These are phyloP conservation scores for Tetragonisca angustula DNA, from an alignment of 2,888 invertebrate species.

Conservation along the genomic window DNA sequence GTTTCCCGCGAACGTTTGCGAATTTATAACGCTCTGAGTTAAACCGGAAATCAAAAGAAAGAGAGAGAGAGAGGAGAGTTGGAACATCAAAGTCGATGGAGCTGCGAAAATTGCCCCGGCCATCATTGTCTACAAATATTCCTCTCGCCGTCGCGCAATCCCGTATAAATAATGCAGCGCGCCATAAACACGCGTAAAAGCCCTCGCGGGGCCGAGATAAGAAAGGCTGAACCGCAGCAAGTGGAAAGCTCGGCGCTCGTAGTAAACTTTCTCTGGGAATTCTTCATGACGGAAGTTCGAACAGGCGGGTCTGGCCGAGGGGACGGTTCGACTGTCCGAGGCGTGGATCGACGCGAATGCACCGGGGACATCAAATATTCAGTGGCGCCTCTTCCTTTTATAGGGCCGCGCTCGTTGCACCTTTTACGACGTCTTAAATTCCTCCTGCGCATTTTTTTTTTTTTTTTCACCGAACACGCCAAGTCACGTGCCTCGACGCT, in stretches of 20 bases:
- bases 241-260: conserved; percentile 29
- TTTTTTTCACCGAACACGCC: conserved; percentile 48
- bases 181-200: conserved; percentile 8
- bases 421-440: conserved; percentile 61
- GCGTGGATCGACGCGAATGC: conserved; percentile 46
- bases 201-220: not conserved
- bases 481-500: conserved; percentile 58
- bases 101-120: not conserved
- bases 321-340: conserved; percentile 43
- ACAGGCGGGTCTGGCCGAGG: conserved; percentile 1
- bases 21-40: not conserved
- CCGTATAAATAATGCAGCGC: conserved; percentile 13
- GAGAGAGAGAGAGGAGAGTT: not conserved
- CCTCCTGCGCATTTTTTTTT: conserved; percentile 41
- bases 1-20: not conserved
- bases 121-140: not conserved
- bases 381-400: conserved; percentile 50
- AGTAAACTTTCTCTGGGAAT: conserved; percentile 39
- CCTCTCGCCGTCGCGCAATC: too few species aligned
- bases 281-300: conserved; percentile 29
- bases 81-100: not conserved
- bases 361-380: conserved; percentile 63
- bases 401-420: conserved; percentile 31
- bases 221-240: conserved; percentile 11
- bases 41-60: too few species aligned